phyloP scores from a whole-genome alignment of 30 jellyfish, hydroid and myxozoan species.

The Hydractinia symbiolongicarpus region DNA sequence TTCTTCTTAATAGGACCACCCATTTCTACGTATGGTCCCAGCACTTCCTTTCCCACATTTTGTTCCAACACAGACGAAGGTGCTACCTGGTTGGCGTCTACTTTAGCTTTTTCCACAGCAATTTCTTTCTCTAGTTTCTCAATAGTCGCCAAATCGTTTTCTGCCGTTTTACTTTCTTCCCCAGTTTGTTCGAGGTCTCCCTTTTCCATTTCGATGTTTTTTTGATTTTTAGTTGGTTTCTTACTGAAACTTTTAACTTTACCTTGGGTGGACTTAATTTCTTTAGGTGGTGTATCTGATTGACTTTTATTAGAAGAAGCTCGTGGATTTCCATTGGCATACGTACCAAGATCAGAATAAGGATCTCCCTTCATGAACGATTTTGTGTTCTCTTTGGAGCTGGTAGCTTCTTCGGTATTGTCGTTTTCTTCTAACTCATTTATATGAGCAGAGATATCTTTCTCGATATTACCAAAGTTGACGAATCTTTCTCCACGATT shows the following conservation, averaged over 20 bases:
- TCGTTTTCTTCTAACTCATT: too few relatives aligned
- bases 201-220: conserved; percentile 12
- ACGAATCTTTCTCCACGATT: too few relatives aligned
- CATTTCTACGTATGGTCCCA: conserved; percentile 14
- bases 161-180: neutral
- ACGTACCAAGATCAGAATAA: conserved; percentile 28
- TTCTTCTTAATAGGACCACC: conserved; percentile 1
- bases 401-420: too few relatives aligned
- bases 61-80: conserved; percentile 8
- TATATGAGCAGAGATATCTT: too few relatives aligned
- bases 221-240: neutral
- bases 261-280: neutral
- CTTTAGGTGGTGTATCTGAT: too few relatives aligned
- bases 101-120: conserved; percentile 26
- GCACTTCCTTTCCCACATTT: conserved; percentile 37
- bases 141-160: conserved; percentile 29
- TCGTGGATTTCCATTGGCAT: neutral
- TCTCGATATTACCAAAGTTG: too few relatives aligned
- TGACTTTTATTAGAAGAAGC: neutral
- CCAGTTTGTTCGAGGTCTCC: conserved; percentile 6
- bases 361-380: conserved; percentile 19
- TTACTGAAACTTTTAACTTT: neutral
- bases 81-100: conserved; percentile 10
- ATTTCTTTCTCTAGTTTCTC: conserved; percentile 34
- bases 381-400: too few relatives aligned